phyloP scores from a whole-genome alignment of 2,113 vertebrate genomes.

The Athene noctua region DNA sequence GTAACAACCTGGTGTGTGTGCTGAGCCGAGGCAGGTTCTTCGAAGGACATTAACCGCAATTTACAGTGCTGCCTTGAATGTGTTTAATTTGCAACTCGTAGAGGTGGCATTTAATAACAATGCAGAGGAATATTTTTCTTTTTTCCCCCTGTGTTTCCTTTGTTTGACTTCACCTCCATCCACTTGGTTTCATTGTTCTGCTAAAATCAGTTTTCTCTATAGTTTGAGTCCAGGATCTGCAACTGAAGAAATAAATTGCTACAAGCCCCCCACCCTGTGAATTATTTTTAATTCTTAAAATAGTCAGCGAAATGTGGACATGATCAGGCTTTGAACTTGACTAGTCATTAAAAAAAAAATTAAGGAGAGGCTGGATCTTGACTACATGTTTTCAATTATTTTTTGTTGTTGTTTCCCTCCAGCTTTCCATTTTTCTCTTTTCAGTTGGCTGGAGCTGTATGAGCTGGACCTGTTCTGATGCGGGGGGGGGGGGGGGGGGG shows the following conservation, averaged over 20 bases:
- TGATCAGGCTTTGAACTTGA: background rate
- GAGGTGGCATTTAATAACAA: constrained; percentile 7
- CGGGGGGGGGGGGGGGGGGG: background rate
- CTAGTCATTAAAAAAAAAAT: background rate
- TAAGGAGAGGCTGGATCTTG: background rate
- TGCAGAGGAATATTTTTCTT: constrained; percentile 1
- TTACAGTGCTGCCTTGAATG: background rate
- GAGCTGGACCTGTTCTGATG: background rate
- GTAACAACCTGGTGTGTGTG: background rate
- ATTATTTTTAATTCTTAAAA: background rate
- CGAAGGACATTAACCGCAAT: background rate
- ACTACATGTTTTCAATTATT: background rate
- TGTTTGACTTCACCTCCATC: constrained; percentile 35
- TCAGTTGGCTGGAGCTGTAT: background rate
- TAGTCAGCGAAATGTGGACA: accelerated
- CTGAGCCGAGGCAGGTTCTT: background rate
- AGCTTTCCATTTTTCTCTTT: background rate
- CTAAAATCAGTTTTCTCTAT: background rate
- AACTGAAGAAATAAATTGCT: constrained; percentile 17
- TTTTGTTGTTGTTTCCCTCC: background rate
- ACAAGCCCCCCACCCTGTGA: background rate
- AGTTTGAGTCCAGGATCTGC: background rate
- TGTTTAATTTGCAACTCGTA: constrained; percentile 18
- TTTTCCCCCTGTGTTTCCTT: background rate
- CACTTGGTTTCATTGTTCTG: background rate